phyloP scores from a whole-genome alignment of 2,888 invertebrate species.

The Papilio demoleus region DNA sequence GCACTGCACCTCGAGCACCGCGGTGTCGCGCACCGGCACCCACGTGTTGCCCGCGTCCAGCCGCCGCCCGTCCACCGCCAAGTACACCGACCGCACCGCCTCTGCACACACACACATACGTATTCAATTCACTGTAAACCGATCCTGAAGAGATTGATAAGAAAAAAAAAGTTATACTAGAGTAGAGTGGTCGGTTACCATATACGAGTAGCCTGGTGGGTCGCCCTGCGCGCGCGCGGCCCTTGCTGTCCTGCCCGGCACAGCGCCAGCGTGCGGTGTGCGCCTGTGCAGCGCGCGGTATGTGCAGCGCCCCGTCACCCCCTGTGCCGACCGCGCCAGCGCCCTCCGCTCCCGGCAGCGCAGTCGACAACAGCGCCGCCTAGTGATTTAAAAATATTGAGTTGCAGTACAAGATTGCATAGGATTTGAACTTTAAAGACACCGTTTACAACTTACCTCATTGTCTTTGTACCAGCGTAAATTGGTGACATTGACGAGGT shows the following conservation, averaged over 20 bases:
- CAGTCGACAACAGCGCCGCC: conserved; percentile 27
- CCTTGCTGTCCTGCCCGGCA: conserved; percentile 85
- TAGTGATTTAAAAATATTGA: background rate
- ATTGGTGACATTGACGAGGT: conserved; percentile 65
- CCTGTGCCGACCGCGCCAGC: conserved; percentile 11
- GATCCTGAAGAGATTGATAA: too few relatives aligned
- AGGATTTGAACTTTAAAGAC: background rate
- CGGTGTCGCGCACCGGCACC: conserved; percentile 93
- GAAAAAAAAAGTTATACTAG: background rate
- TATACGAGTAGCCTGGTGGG: conserved; percentile 69
- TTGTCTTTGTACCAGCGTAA: conserved; percentile 75
- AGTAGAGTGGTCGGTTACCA: conserved; percentile 49
- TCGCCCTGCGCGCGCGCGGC: conserved; percentile 83
- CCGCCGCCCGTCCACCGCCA: conserved; percentile 93
- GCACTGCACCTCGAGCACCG: conserved; percentile 91
- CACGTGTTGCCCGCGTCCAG: conserved; percentile 94
- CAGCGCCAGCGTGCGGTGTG: conserved; percentile 90
- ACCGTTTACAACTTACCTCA: conserved; percentile 54
- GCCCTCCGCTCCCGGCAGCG: conserved; percentile 27
- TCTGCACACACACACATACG: conserved; percentile 78
- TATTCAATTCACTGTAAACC: background rate
- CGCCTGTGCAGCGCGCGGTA: conserved; percentile 76
- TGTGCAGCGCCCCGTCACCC: conserved; percentile 50
- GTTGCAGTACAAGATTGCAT: background rate
- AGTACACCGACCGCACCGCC: conserved; percentile 92